These are phyloP conservation scores for Holcopasites calliopsidis DNA, from an alignment of 1,140 invertebrate species.

Conservation along the genomic window DNA sequence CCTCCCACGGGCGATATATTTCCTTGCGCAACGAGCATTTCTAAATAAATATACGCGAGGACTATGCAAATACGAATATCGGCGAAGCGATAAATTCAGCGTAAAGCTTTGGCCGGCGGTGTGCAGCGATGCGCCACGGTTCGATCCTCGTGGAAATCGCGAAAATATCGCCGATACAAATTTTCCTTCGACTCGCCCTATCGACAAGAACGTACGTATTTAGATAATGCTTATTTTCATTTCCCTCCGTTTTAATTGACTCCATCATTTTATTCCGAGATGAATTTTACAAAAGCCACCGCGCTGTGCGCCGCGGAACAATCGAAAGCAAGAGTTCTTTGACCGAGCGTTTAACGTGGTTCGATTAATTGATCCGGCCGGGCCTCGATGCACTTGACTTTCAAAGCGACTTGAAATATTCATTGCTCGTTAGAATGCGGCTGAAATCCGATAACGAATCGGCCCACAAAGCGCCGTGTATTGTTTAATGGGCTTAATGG, in stretches of 20 bases:
- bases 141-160: background rate
- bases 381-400: slow-evolving; percentile 27
- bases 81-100: slow-evolving; percentile 30
- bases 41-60: slow-evolving; percentile 31
- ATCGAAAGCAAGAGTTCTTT: slow-evolving; percentile 8
- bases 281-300: slow-evolving; percentile 23
- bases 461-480: background rate
- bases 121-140: background rate
- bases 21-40: slow-evolving; percentile 13
- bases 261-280: slow-evolving; percentile 26
- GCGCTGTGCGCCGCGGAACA: background rate
- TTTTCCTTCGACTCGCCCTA: background rate
- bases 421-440: slow-evolving; percentile 31
- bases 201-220: too few species aligned
- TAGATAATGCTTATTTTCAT: too few species aligned
- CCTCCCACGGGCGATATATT: slow-evolving; percentile 2
- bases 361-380: slow-evolving; percentile 27
- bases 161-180: slow-evolving; percentile 2
- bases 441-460: slow-evolving; percentile 13
- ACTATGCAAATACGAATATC: slow-evolving; percentile 41
- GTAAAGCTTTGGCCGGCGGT: slow-evolving; percentile 4
- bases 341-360: slow-evolving; percentile 3
- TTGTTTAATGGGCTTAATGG: slow-evolving; percentile 12
- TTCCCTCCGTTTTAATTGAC: slow-evolving; percentile 22
- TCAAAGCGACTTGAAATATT: slow-evolving; percentile 34